Conservation (phyloP, 30 jellyfish, hydroid and myxozoan species). For the Cassiopea xamachana region DNA sequence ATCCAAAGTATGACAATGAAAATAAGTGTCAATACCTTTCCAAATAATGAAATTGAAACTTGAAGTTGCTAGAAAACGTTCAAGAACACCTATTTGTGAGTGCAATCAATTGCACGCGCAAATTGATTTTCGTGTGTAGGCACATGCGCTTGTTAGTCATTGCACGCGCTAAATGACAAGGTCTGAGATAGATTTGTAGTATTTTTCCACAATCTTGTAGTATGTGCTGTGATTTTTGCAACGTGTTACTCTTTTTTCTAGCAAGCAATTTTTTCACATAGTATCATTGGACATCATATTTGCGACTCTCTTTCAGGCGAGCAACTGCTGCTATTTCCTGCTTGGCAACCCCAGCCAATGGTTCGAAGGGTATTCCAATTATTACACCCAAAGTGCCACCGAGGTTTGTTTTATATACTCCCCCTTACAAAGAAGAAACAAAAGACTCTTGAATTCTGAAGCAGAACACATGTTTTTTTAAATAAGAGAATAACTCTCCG, state of each 20-base stretch:
- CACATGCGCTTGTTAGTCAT: no score
- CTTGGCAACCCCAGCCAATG: constrained; percentile 42
- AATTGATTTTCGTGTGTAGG: no score
- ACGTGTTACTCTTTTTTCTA: not conserved
- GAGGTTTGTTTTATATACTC: constrained; percentile 19
- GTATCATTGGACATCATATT: not conserved
- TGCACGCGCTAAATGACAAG: no score
- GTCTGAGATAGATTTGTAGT: no score
- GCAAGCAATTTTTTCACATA: not conserved
- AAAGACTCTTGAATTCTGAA: not conserved
- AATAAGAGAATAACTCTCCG: not conserved
- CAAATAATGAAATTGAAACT: no score
- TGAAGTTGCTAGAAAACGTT: no score
- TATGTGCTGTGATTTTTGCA: not conserved
- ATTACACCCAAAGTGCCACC: constrained; percentile 71
- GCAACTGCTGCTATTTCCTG: constrained; percentile 44
- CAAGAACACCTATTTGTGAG: no score
- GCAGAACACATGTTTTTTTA: not conserved
- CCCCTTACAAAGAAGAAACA: not conserved
- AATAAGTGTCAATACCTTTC: no score
- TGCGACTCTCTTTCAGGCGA: constrained; percentile 13
- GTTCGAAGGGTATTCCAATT: constrained; percentile 10
- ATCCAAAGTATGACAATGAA: no score
- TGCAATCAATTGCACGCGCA: no score
- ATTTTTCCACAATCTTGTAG: no score